phyloP scores from a whole-genome alignment of 2,113 vertebrate species.

The Rhinolophus ferrumequinum region DNA sequence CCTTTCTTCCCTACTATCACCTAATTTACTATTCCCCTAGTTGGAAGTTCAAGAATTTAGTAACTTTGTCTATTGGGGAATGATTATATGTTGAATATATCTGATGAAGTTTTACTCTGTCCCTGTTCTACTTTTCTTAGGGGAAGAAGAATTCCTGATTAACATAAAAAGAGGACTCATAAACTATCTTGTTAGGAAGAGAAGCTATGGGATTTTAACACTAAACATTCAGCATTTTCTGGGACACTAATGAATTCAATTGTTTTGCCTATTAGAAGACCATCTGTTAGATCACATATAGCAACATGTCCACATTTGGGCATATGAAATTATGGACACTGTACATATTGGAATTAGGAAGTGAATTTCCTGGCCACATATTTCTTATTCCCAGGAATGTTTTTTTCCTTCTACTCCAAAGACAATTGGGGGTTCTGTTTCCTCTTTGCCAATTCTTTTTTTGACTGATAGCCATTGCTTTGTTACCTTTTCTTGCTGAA shows the following conservation, averaged over 20 bases:
- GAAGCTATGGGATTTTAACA: neutral
- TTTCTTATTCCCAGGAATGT: neutral
- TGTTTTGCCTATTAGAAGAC: neutral
- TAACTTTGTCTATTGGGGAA: neutral
- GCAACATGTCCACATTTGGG: neutral
- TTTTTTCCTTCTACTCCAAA: neutral
- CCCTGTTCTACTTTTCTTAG: neutral
- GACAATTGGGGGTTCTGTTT: neutral
- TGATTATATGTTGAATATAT: neutral
- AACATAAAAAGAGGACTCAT: neutral
- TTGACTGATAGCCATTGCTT: neutral
- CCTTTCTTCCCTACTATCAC: neutral
- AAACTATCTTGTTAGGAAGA: neutral
- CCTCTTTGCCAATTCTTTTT: neutral
- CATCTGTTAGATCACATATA: neutral
- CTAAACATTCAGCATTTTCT: neutral
- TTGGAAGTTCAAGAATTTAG: neutral
- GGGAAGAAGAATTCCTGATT: neutral
- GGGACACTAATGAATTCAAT: neutral
- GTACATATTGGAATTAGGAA: neutral
- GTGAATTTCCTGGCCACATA: neutral
- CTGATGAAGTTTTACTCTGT: neutral
- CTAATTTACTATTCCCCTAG: neutral
- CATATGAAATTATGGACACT: neutral
- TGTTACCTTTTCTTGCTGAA: neutral